Base-by-base conservation (phyloP, 2,888 invertebrate species). In the Stictocephala bisonia region DNA sequence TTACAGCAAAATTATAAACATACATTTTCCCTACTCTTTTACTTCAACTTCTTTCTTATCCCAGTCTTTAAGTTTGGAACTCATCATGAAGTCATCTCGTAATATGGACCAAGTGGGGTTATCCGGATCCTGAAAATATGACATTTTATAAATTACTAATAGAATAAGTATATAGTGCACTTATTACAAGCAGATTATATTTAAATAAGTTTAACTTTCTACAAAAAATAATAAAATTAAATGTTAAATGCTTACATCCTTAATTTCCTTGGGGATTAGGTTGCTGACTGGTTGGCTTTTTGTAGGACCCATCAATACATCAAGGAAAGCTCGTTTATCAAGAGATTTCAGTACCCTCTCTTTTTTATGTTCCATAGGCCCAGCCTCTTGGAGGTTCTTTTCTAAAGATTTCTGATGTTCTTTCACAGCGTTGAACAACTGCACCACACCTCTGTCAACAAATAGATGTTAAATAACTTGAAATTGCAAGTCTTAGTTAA, bases 11-110 rank as follows among this genome's bases (percentile, higher is more conserved):
- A 26, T 4, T 22, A 51, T n/a, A 51, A 20, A 51, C 26, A 51
- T 51, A 51, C 24, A 51, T 51, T 22, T 51, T 26, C 2, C n/a
- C n/a, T n/a, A n/a, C n/a, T 71, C 70, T 44, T 71, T 71, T 15
- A 58, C 58, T 58, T 71, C 71, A 9, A 44, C 29, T 13, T 87
- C 85, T 79, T 92, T 89, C 84, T 93, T 93, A 82, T 96, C 94
- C 96, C 96, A 96, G 84, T 96, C 94, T 85, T 95, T 95, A 85
- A 95, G 88, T 85, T 92, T 93, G 29, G 93, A 91, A 76, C 92
- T 93, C 88, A 94, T 93, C 90, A 95, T 93, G 82, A 94, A 97
- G 84, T 96, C 95, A 81, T 95, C 94, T 76, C 92, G 88, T 81
- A 86, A 85, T 82, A 87, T 84, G 80, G 80, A 84, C 88, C 88